Evolutionary conservation across 2,888 invertebrate species (phyloP).

Genomic region (Trichopoda pennipes): DNA sequence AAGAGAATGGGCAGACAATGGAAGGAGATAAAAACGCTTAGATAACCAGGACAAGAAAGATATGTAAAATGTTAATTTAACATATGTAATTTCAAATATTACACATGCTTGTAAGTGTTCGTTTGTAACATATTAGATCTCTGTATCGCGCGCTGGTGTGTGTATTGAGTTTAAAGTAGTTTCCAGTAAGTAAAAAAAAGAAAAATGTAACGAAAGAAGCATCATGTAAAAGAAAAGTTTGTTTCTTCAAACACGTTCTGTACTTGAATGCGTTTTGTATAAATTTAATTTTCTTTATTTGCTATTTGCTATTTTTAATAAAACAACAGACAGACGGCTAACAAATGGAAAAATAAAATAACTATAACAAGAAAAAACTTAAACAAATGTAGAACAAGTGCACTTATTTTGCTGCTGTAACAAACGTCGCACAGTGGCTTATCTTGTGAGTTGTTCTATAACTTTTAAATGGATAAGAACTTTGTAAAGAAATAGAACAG

Average conservation of each 20-base stretch:
- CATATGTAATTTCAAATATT: slow-evolving; percentile 54
- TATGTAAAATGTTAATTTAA: slow-evolving; percentile 61
- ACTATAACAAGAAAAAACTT: slow-evolving; percentile 26
- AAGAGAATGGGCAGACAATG: slow-evolving; percentile 28
- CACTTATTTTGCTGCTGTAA: slow-evolving; percentile 39
- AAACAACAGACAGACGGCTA: slow-evolving; percentile 30
- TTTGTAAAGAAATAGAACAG: too few relatives aligned
- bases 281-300: not conserved
- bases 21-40: slow-evolving; percentile 28
- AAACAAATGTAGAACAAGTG: slow-evolving; percentile 65
- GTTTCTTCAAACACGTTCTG: slow-evolving; percentile 37
- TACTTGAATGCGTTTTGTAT: slow-evolving; percentile 45
- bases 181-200: slow-evolving; percentile 63
- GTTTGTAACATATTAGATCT: not conserved
- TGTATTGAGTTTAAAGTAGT: slow-evolving; percentile 37
- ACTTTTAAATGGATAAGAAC: too few relatives aligned
- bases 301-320: slow-evolving; percentile 12
- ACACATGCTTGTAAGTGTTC: slow-evolving; percentile 38
- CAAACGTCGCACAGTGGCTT: too few relatives aligned
- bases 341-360: slow-evolving; percentile 23
- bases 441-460: too few relatives aligned
- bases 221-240: slow-evolving; percentile 17
- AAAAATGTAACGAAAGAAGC: slow-evolving; percentile 20
- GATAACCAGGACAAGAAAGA: slow-evolving; percentile 37
- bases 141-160: not conserved